These are phyloP conservation scores for Eurystomus gularis DNA, from an alignment of 2,113 vertebrate species.

Conservation along the genomic window DNA sequence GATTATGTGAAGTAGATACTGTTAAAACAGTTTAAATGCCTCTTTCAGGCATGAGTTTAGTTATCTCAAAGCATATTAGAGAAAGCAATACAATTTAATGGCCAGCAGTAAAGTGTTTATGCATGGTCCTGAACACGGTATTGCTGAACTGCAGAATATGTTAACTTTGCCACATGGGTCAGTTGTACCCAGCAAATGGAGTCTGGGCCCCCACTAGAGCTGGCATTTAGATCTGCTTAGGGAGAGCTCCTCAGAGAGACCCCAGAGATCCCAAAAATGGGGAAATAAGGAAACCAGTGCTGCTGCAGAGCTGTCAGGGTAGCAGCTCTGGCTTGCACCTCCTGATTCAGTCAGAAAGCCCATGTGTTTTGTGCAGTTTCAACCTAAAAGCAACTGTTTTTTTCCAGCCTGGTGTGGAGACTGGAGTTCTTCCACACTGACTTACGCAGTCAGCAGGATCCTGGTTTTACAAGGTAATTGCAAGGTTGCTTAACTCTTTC, in stretches of 20 bases:
- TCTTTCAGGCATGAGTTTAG: constrained; percentile 62
- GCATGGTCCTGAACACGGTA: neutral
- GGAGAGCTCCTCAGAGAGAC: neutral
- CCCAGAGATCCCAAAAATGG: neutral
- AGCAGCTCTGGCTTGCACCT: neutral
- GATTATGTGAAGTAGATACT: constrained; percentile 59
- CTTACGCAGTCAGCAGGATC: neutral
- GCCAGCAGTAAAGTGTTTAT: constrained; percentile 58
- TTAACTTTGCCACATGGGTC: rapidly evolving
- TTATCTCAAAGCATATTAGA: constrained; percentile 64
- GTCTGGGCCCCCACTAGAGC: neutral
- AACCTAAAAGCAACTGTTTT: neutral
- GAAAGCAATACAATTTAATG: constrained; percentile 59
- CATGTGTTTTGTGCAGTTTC: rapidly evolving
- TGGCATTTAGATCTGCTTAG: neutral
- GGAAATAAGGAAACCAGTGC: neutral
- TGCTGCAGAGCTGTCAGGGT: neutral
- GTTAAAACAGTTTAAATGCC: constrained; percentile 56
- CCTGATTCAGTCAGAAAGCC: rapidly evolving
- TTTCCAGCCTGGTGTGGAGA: neutral
- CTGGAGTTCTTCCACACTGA: neutral
- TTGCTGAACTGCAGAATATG: neutral
- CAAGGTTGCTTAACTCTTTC: neutral
- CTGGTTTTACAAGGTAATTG: neutral
- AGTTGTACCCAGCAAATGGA: rapidly evolving